Conservation (phyloP, 2,888 invertebrate species). For the Amblyteles armatorius region DNA sequence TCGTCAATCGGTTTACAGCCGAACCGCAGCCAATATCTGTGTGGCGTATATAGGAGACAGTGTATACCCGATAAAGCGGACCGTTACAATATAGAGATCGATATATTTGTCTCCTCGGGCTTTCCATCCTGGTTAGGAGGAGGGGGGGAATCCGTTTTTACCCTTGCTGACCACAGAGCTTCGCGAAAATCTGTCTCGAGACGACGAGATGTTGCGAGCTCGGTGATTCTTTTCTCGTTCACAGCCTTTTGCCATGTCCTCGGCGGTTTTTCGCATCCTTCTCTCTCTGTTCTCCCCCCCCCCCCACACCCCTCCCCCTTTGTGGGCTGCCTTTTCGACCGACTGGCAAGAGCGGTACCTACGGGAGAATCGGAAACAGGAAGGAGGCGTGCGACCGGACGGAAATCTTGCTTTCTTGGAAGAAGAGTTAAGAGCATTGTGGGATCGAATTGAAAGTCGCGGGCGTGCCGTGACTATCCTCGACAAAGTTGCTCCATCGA, state of each 20-base stretch:
- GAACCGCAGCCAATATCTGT: constrained; percentile 7
- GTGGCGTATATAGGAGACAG: neutral
- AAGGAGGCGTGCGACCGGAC: constrained; percentile 12
- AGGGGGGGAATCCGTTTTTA: constrained; percentile 20
- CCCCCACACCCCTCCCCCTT: neutral
- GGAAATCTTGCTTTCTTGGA: constrained; percentile 28
- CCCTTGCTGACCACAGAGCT: constrained; percentile 57
- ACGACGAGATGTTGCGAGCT: constrained; percentile 46
- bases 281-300: neutral
- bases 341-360: constrained; percentile 2
- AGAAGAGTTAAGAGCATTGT: constrained; percentile 21
- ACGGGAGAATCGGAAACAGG: constrained; percentile 15
- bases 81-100: constrained; percentile 15
- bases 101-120: constrained; percentile 37
- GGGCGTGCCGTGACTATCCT: neutral
- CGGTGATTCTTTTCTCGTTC: neutral
- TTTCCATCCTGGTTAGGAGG: constrained; percentile 24
- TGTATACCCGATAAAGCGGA: neutral
- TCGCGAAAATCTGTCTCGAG: constrained; percentile 55
- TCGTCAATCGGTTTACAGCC: constrained; percentile 44
- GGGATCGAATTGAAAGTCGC: constrained; percentile 1
- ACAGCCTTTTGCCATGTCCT: neutral
- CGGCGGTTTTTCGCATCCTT: neutral
- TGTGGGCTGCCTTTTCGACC: constrained; percentile 13
- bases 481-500: neutral